Percentiles rank a stretch among this genome's conserved stretches.
Conservation (phyloP, 2,888 invertebrate species). For the Agriopis aurantiaria region DNA sequence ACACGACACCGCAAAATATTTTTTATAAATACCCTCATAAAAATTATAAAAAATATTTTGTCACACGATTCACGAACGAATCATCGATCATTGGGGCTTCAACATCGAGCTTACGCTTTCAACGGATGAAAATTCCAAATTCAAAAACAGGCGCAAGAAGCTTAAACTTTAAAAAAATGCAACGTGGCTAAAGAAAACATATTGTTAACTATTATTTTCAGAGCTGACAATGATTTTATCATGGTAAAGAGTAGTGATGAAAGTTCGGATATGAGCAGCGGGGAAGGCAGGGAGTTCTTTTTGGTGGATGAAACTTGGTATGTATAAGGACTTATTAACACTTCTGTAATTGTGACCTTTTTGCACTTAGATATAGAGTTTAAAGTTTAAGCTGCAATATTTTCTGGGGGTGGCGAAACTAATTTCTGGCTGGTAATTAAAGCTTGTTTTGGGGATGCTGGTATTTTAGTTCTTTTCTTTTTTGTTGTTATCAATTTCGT, state of each 20-base stretch:
- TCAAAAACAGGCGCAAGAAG: conserved; percentile 40
- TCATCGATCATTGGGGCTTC: conserved; percentile 56
- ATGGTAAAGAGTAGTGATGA: conserved; percentile 79
- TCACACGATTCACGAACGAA: conserved; percentile 28
- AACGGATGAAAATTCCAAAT: conserved; percentile 37
- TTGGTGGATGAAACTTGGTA: conserved; percentile 72
- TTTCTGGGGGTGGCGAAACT: conserved; percentile 43
- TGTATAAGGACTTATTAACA: conserved; percentile 66
- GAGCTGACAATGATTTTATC: conserved; percentile 75
- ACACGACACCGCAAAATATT: conserved; percentile 26
- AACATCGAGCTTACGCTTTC: conserved; percentile 52
- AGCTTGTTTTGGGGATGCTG: conserved; percentile 11
- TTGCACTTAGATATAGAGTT: conserved; percentile 30
- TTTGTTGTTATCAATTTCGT: conserved; percentile 4
- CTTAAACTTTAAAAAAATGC: conserved; percentile 30
- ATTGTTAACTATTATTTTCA: conserved; percentile 73
- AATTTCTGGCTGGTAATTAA: conserved; percentile 30
- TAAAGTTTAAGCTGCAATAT: conserved; percentile 19
- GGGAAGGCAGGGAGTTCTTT: conserved; percentile 73
- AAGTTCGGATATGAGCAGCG: conserved; percentile 67
- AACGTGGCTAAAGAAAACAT: conserved; percentile 37
- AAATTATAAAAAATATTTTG: conserved; percentile 32
- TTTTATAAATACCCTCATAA: conserved; percentile 26
- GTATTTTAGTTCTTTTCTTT: conserved; percentile 13
- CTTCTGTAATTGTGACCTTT: conserved; percentile 41